phyloP scores from a whole-genome alignment of 2,888 invertebrate genomes.

The Melikaiella ostensackeni region DNA sequence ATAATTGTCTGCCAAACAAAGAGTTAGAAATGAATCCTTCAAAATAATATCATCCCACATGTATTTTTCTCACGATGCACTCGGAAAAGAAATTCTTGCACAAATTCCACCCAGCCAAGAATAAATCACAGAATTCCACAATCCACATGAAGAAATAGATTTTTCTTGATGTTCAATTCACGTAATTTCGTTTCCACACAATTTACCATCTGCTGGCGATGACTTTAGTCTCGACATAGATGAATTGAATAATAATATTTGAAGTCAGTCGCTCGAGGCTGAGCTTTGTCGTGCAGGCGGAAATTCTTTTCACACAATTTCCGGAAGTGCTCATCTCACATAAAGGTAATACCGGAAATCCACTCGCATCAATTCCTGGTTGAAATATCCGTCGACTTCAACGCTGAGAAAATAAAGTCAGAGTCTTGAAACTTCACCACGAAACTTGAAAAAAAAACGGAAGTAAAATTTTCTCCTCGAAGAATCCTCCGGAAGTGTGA shows the following conservation, averaged over 20 bases:
- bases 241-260: constrained; percentile 33
- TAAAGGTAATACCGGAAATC: constrained; percentile 13
- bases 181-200: constrained; percentile 30
- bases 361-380: background rate
- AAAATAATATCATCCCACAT: background rate
- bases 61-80: background rate
- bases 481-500: background rate
- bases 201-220: constrained; percentile 17
- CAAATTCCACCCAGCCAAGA: background rate
- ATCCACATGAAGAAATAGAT: background rate
- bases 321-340: constrained; percentile 21
- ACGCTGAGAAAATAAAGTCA: background rate
- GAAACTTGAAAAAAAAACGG: background rate
- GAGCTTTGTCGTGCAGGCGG: background rate
- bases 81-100: background rate
- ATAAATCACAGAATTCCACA: constrained; percentile 18
- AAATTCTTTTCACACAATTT: constrained; percentile 22
- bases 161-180: constrained; percentile 9
- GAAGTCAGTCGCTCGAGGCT: constrained; percentile 2
- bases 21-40: background rate
- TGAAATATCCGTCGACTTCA: background rate
- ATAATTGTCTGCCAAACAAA: no score
- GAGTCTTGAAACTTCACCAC: background rate
- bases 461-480: background rate
- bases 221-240: constrained; percentile 7